Conservation (phyloP, 2,888 invertebrate genomes). For the Bursaphelenchus okinawaensis region DNA sequence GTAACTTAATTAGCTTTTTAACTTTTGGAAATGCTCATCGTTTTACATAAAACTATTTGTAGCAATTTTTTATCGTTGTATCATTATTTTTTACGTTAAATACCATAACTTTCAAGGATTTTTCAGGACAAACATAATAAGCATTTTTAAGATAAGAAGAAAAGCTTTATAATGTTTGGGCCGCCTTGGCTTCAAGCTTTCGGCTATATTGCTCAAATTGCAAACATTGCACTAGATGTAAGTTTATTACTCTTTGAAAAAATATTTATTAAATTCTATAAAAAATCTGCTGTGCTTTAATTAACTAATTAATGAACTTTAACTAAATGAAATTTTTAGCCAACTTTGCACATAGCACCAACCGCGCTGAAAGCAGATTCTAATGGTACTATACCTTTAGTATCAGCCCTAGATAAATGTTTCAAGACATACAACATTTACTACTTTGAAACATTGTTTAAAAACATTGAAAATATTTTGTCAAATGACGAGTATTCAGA, state of each 20-base stretch:
- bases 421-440: background rate
- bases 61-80: background rate
- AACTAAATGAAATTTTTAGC: background rate
- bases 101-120: no score
- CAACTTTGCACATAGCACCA: background rate
- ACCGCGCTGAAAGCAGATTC: background rate
- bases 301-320: background rate
- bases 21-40: no score
- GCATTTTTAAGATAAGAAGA: no score
- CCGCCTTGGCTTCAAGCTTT: background rate
- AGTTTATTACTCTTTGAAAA: no score
- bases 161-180: background rate
- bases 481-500: background rate
- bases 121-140: no score
- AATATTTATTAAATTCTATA: background rate
- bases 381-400: background rate
- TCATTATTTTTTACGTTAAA: background rate
- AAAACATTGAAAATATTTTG: background rate
- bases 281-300: background rate
- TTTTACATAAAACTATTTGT: no score
- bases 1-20: no score
- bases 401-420: background rate
- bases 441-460: background rate
- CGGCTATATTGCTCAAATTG: background rate
- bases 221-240: background rate